These are phyloP conservation scores for Desmophyllum pertusum DNA, from an alignment of 92 coral and sea anemone species.

Conservation along the genomic window DNA sequence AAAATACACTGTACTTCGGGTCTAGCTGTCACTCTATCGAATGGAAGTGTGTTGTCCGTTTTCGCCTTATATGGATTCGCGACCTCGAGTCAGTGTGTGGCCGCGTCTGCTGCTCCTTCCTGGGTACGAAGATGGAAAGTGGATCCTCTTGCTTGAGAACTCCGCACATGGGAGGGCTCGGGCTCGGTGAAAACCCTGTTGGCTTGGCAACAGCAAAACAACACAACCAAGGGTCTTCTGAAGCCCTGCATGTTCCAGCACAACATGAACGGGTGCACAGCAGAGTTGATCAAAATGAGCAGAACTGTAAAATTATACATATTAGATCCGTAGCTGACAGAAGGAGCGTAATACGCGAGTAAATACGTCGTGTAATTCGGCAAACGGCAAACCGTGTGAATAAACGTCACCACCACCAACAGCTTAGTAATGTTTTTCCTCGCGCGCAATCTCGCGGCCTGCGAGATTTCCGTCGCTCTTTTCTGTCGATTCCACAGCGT, in stretches of 20 bases:
- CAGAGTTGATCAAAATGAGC: slow-evolving; percentile 69
- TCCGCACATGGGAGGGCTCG: slow-evolving; percentile 19
- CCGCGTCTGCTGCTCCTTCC: neutral
- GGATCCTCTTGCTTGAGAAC: neutral
- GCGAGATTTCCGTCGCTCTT: slow-evolving; percentile 65
- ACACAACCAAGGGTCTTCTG: slow-evolving; percentile 37
- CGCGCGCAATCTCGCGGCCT: slow-evolving; percentile 68
- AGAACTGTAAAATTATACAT: slow-evolving; percentile 76
- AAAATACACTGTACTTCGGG: no score
- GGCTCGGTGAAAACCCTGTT: slow-evolving; percentile 43
- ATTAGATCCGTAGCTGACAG: slow-evolving; percentile 68
- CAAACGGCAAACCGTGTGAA: slow-evolving; percentile 70
- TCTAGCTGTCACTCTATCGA: neutral
- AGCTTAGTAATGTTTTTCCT: slow-evolving; percentile 67
- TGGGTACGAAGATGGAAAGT: slow-evolving; percentile 2
- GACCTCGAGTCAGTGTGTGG: neutral
- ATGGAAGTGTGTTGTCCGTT: neutral
- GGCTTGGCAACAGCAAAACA: slow-evolving; percentile 43
- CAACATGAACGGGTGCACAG: slow-evolving; percentile 68
- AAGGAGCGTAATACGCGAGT: slow-evolving; percentile 56
- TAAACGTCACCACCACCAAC: slow-evolving; percentile 57
- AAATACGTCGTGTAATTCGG: slow-evolving; percentile 80
- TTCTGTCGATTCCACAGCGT: slow-evolving; percentile 61
- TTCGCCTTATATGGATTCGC: no score
- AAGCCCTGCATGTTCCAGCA: slow-evolving; percentile 67